These are phyloP conservation scores for Dastarcus helophoroides DNA, from an alignment of 2,888 invertebrate species.

Conservation along the genomic window DNA sequence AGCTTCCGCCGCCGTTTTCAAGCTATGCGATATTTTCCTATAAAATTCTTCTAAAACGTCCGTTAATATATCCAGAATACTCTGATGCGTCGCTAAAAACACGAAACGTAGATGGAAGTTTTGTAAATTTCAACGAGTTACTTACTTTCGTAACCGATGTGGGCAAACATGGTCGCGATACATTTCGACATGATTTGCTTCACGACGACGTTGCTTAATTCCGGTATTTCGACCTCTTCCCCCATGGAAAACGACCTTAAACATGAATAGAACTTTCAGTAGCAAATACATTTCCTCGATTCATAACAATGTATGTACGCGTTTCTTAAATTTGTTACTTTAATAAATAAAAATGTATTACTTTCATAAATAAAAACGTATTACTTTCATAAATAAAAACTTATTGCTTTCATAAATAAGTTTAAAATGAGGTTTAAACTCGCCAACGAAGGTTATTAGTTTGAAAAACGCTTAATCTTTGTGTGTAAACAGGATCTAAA, in stretches of 20 bases:
- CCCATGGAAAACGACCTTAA: conserved; percentile 23
- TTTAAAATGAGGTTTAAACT: too few species aligned
- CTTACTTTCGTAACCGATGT: conserved; percentile 43
- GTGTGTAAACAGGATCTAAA: too few species aligned
- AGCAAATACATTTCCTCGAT: too few species aligned
- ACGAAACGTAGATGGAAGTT: not conserved
- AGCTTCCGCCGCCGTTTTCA: conserved; percentile 44
- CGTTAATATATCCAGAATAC: conserved; percentile 38
- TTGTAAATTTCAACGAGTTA: conserved; percentile 5
- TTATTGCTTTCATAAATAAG: too few species aligned
- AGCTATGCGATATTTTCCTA: conserved; percentile 36
- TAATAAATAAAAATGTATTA: too few species aligned
- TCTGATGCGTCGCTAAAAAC: conserved; percentile 35
- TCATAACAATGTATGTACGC: too few species aligned
- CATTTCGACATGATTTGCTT: conserved; percentile 37
- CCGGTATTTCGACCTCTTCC: conserved; percentile 25
- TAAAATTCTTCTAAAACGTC: conserved; percentile 41
- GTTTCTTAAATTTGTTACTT: too few species aligned
- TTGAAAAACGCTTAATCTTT: too few species aligned
- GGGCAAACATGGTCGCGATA: conserved; percentile 41
- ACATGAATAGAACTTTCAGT: conserved; percentile 5
- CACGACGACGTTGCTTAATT: conserved; percentile 28
- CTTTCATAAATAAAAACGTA: too few species aligned
- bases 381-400: too few species aligned
- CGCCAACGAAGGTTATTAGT: too few species aligned